These are phyloP conservation scores for Semaprochilodus insignis DNA, from an alignment of 2,797 vertebrate species.

Conservation along the genomic window DNA sequence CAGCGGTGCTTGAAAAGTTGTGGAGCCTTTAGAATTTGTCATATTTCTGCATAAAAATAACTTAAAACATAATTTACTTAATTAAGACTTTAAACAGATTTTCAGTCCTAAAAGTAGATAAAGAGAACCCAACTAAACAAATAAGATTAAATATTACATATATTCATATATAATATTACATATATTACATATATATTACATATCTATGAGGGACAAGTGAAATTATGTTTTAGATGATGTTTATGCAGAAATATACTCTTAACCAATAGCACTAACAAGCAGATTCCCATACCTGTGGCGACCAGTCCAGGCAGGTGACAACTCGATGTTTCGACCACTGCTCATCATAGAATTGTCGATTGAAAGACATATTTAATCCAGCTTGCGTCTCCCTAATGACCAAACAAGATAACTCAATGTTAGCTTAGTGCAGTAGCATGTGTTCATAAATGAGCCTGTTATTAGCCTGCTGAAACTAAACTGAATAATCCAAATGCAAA, in stretches of 20 bases:
- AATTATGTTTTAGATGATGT: too few species aligned
- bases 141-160: too few species aligned
- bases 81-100: too few species aligned
- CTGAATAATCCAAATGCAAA: neutral
- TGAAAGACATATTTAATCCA: slow-evolving; percentile 87
- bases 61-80: too few species aligned
- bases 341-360: slow-evolving; percentile 87
- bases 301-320: slow-evolving; percentile 90
- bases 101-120: too few species aligned
- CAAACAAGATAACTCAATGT: slow-evolving; percentile 21
- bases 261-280: neutral
- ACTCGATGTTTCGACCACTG: slow-evolving; percentile 91
- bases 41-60: too few species aligned
- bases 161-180: too few species aligned
- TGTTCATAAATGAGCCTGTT: neutral
- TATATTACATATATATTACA: too few species aligned
- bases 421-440: neutral
- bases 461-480: neutral
- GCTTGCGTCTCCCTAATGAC: slow-evolving; percentile 83
- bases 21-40: too few species aligned
- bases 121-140: too few species aligned
- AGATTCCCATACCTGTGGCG: slow-evolving; percentile 80
- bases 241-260: neutral
- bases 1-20: too few species aligned
- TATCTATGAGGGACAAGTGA: too few species aligned